Evolutionary conservation across 2,113 vertebrate species (phyloP), one percentile per base, ranked within the genome.

Genomic region (Chionis minor): DNA sequence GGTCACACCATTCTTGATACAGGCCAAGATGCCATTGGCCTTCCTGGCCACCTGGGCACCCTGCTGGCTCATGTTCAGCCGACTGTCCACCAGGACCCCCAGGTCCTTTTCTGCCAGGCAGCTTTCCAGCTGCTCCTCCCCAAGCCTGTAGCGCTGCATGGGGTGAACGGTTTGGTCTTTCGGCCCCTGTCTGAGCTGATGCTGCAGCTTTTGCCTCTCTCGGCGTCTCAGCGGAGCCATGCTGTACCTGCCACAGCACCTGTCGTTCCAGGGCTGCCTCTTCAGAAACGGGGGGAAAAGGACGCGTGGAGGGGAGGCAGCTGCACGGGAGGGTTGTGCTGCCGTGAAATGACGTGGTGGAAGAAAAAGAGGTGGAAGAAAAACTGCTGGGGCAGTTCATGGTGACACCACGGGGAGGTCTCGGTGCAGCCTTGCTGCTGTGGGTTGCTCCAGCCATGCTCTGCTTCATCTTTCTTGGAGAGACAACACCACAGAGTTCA

Each of bases 261-360:
- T 12, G 66, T 3, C 2, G 14, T 14, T 14, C 49, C n/a, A 16
- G 42, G 24, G 45, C 33, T 4, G 5, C 52, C 33, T 38, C 10
- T 8, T 55, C 5, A 13, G 59, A 52, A 23, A 3, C 5, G 0
- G 1, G 3, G 26, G 49, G 40, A 6, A 26, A 33, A 8, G 2
- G 26, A 4, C 17, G 3, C 0, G 24, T 6, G 7, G 20, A 5
- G 12, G 27, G 11, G 49, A 6, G 55, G 15, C 16, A 4, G 30
- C 32, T 9, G 18, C 35, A 1, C 1, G 3, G 2, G 23, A 22
- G 44, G 40, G 45, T 6, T 30, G 28, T 30, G 52, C 38, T 24
- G 65, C 30, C 42, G 40, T 12, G 38, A 38, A 32, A 30, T 8
- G 18, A 26, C 10, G 33, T 3, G 33, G 17, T 32, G 38, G 35